phyloP scores from a whole-genome alignment of 2,797 vertebrate species.

The Clarias pachynema region DNA sequence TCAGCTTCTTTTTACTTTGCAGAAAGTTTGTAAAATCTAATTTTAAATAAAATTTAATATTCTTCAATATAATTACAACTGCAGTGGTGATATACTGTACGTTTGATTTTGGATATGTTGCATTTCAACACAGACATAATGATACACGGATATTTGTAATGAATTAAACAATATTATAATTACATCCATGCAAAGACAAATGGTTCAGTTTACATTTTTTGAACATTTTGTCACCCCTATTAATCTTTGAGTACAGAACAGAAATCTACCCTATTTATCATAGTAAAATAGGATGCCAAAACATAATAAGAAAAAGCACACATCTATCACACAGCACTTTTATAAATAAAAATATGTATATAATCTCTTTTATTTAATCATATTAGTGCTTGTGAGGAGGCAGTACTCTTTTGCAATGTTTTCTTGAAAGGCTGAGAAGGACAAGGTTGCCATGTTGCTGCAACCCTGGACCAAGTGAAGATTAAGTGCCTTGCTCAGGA shows the following conservation, averaged over 20 bases:
- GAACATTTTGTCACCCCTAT: constrained; percentile 56
- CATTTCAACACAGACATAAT: constrained; percentile 24
- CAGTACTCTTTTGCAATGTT: constrained; percentile 15
- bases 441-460: constrained; percentile 35
- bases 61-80: neutral
- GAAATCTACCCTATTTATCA: constrained; percentile 54
- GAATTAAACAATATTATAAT: constrained; percentile 46
- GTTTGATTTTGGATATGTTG: constrained; percentile 1
- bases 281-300: constrained; percentile 52
- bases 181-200: constrained; percentile 47
- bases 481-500: constrained; percentile 36
- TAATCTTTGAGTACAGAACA: constrained; percentile 53
- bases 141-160: constrained; percentile 34
- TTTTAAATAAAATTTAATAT: neutral
- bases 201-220: constrained; percentile 46
- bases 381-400: constrained; percentile 8
- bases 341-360: constrained; percentile 42
- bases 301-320: constrained; percentile 51
- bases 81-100: neutral
- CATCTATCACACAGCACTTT: constrained; percentile 45
- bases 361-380: constrained; percentile 45
- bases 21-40: neutral
- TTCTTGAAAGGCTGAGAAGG: constrained; percentile 23
- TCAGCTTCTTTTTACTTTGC: neutral
- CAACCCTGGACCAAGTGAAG: constrained; percentile 27